Evolutionary conservation across 2,797 vertebrate genomes (phyloP).

Genomic region (Simalia tracyae): DNA sequence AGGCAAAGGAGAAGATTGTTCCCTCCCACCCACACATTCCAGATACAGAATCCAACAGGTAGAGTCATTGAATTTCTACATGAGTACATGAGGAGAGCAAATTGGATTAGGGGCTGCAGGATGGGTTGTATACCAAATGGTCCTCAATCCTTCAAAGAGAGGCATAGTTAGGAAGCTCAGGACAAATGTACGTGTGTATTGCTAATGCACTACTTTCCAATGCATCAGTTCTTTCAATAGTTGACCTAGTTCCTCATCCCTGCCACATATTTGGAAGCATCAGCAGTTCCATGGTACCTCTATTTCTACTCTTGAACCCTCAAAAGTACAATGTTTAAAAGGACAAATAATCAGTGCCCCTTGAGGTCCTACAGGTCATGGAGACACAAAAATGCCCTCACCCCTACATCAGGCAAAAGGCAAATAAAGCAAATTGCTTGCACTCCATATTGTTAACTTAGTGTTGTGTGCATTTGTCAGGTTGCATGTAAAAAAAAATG

Average conservation of each 20-base stretch:
- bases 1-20: background rate
- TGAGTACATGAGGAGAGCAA: background rate
- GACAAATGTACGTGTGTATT: background rate
- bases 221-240: background rate
- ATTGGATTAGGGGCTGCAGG: background rate
- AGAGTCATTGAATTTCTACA: background rate
- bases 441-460: background rate
- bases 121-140: background rate
- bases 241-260: background rate
- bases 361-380: background rate
- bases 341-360: background rate
- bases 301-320: background rate
- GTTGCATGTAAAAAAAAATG: too few species aligned
- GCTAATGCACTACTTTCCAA: background rate
- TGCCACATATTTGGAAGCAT: background rate
- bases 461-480: background rate
- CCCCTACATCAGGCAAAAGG: background rate
- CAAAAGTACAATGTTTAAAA: background rate
- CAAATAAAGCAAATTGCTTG: background rate
- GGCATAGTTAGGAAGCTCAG: background rate
- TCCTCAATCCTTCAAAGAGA: background rate
- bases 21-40: background rate
- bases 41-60: background rate
- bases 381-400: background rate
- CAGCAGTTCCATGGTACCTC: background rate